Conservation (phyloP, 2,797 vertebrate species). For the Falco peregrinus region DNA sequence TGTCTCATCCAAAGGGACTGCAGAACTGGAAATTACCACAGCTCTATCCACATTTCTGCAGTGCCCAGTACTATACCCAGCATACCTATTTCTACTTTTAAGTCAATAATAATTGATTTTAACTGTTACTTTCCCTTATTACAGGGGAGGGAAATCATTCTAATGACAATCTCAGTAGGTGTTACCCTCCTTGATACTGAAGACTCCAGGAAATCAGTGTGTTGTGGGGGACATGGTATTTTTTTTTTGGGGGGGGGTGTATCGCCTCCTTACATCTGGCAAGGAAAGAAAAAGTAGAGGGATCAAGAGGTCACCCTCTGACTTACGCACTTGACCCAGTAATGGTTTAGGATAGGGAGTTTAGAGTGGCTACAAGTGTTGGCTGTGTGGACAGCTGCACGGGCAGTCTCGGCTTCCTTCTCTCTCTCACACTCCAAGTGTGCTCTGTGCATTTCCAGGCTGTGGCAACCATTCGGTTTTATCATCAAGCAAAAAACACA, state of each 20-base stretch:
- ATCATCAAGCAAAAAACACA: neutral
- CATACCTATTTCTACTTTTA: neutral
- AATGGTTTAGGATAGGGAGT: neutral
- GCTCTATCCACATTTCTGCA: neutral
- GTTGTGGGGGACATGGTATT: neutral
- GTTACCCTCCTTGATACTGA: neutral
- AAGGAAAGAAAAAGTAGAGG: neutral
- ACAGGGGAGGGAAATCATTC: neutral
- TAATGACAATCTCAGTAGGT: neutral
- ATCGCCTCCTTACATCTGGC: neutral
- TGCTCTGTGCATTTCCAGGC: neutral
- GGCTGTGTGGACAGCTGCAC: neutral
- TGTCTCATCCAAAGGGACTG: neutral
- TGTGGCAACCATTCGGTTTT: neutral
- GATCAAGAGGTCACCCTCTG: neutral
- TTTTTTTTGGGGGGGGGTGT: neutral
- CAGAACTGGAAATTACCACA: neutral
- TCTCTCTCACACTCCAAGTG: neutral
- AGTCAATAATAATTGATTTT: neutral
- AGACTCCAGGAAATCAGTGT: neutral
- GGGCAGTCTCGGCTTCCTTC: neutral
- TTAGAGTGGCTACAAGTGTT: neutral
- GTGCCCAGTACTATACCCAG: neutral
- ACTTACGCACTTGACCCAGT: neutral
- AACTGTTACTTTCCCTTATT: neutral